Evolutionary conservation across 2,888 invertebrate species (phyloP).

Genomic region (Clunio marinus): DNA sequence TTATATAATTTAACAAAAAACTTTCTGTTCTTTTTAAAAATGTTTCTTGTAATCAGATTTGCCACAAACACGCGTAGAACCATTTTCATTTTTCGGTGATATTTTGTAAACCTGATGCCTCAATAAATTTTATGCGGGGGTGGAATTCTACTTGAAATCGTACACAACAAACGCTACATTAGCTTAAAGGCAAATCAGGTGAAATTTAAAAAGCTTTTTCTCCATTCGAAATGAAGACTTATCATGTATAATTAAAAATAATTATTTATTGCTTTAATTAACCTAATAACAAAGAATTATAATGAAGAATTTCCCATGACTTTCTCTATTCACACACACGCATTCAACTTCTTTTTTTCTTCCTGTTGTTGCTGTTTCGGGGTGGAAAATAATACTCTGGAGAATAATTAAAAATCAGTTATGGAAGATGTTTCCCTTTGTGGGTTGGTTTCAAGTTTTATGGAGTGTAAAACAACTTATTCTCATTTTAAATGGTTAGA

Average conservation of each 20-base stretch:
- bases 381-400: constrained; percentile 28
- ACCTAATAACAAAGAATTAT: neutral
- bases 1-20: neutral
- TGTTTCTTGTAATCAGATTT: constrained; percentile 4
- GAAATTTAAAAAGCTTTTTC: neutral
- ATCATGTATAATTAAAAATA: constrained; percentile 32
- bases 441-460: constrained; percentile 23
- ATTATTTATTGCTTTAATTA: constrained; percentile 27
- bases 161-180: neutral
- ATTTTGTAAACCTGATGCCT: neutral
- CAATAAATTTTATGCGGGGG: neutral
- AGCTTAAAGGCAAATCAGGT: constrained; percentile 4
- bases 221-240: neutral
- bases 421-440: neutral
- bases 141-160: no score
- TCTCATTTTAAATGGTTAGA: neutral
- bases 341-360: no score
- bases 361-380: neutral
- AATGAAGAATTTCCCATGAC: neutral
- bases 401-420: constrained; percentile 39
- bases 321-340: neutral
- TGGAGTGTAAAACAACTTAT: constrained; percentile 36
- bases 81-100: neutral
- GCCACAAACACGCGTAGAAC: neutral
- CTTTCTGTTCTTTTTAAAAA: neutral